Conservation (phyloP, 2,113 vertebrate genomes). For the Recurvirostra avosetta region DNA sequence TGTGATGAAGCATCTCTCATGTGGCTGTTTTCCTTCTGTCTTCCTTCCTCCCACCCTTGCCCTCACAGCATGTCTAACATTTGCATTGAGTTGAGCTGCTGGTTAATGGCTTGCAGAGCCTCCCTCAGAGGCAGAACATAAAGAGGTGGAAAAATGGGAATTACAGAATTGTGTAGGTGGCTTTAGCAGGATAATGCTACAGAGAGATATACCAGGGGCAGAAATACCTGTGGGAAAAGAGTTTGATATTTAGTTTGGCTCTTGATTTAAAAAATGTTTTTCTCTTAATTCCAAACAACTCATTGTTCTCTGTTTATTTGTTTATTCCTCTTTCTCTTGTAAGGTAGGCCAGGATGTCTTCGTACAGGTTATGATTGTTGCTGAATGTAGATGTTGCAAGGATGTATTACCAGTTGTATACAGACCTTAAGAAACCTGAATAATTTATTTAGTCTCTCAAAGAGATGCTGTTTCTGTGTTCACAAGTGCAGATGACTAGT, state of each 20-base stretch:
- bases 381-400: background rate
- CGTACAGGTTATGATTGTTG: background rate
- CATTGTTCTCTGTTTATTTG: background rate
- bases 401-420: background rate
- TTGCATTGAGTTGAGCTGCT: background rate
- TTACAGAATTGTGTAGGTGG: background rate
- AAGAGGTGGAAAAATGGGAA: slow-evolving; percentile 2
- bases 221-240: background rate
- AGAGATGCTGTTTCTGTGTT: background rate
- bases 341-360: background rate
- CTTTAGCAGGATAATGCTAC: background rate
- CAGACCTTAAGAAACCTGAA: background rate
- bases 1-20: background rate
- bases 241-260: background rate
- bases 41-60: background rate
- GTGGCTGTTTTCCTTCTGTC: background rate
- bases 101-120: background rate
- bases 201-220: background rate
- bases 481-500: background rate
- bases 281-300: background rate
- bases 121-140: background rate
- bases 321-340: background rate
- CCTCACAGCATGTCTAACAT: background rate
- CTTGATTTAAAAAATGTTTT: background rate
- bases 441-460: background rate